Conservation (phyloP, 1,140 invertebrate genomes). For the Diploscapter pachys region DNA sequence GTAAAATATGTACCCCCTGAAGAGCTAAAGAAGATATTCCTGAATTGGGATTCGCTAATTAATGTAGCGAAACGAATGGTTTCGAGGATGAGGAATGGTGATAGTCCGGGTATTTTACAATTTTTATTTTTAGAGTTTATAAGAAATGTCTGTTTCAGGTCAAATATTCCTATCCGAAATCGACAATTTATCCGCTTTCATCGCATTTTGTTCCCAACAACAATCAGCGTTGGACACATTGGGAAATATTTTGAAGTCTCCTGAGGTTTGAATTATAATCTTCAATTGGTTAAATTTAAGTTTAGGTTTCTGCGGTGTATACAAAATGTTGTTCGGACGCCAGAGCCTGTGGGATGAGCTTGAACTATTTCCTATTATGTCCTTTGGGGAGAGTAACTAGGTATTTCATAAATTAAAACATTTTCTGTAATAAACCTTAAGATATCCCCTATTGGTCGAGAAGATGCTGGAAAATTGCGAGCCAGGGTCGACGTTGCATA, state of each 20-base stretch:
- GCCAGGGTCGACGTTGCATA: slow-evolving; percentile 40
- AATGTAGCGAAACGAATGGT: slow-evolving; percentile 67
- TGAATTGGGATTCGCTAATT: slow-evolving; percentile 78
- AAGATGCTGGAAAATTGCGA: slow-evolving; percentile 64
- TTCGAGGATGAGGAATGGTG: neutral
- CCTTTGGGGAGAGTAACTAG: slow-evolving; percentile 84
- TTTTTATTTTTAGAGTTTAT: neutral
- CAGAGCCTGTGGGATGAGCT: slow-evolving; percentile 71
- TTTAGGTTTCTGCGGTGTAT: slow-evolving; percentile 54
- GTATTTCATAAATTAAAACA: slow-evolving; percentile 54
- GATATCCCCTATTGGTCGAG: slow-evolving; percentile 74
- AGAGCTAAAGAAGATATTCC: slow-evolving; percentile 72
- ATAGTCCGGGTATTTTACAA: neutral
- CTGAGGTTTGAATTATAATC: slow-evolving; percentile 25
- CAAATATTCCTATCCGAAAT: slow-evolving; percentile 39
- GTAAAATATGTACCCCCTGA: slow-evolving; percentile 67
- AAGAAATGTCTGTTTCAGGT: slow-evolving; percentile 26
- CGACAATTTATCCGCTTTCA: slow-evolving; percentile 65
- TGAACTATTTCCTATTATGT: slow-evolving; percentile 78
- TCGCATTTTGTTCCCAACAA: slow-evolving; percentile 78
- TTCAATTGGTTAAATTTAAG: neutral
- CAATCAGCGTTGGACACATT: slow-evolving; percentile 71
- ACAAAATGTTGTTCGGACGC: slow-evolving; percentile 68
- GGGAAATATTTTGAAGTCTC: slow-evolving; percentile 66
- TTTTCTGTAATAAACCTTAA: neutral